These are phyloP conservation scores for Nezara viridula DNA, from an alignment of 2,888 invertebrate genomes.

Conservation along the genomic window DNA sequence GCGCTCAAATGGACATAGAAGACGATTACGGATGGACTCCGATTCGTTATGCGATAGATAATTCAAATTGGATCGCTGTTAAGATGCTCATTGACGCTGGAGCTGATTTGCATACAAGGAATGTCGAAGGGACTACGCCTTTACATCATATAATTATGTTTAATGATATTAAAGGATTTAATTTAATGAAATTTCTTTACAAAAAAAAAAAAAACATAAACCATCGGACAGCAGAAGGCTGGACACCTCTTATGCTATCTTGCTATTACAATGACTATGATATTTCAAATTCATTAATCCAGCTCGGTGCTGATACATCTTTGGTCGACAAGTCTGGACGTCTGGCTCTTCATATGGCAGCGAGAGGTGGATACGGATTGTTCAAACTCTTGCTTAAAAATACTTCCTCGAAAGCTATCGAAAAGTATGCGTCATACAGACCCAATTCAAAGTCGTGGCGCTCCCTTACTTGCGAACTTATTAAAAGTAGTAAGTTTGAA, in stretches of 20 bases:
- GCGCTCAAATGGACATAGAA: slow-evolving; percentile 55
- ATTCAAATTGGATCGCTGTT: slow-evolving; percentile 7
- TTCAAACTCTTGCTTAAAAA: slow-evolving; percentile 58
- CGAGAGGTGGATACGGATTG: slow-evolving; percentile 47
- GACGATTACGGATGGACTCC: slow-evolving; percentile 54
- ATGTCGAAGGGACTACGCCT: slow-evolving; percentile 56
- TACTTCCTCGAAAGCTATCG: slow-evolving; percentile 56
- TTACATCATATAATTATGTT: slow-evolving; percentile 51
- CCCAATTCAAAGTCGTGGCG: slow-evolving; percentile 3
- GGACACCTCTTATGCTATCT: slow-evolving; percentile 60
- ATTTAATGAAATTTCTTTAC: slow-evolving; percentile 50
- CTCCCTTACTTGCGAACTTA: slow-evolving; percentile 52
- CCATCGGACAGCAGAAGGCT: slow-evolving; percentile 57
- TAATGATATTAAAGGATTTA: slow-evolving; percentile 54
- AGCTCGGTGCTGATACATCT: slow-evolving; percentile 59
- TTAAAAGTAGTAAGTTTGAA: not conserved
- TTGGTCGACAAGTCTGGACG: slow-evolving; percentile 50
- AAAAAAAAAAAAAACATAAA: slow-evolving; percentile 42
- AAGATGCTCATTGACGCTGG: slow-evolving; percentile 45
- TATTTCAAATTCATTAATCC: slow-evolving; percentile 56
- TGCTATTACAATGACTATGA: slow-evolving; percentile 56
- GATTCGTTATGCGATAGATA: slow-evolving; percentile 58
- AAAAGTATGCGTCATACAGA: slow-evolving; percentile 30
- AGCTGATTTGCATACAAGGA: slow-evolving; percentile 54
- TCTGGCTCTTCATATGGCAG: slow-evolving; percentile 60